A percentile compares a stretch with the other conserved stretches of the same genome.
Evolutionary conservation across 2,888 invertebrate genomes (phyloP).

Genomic region (Iselma pallidipennis): DNA sequence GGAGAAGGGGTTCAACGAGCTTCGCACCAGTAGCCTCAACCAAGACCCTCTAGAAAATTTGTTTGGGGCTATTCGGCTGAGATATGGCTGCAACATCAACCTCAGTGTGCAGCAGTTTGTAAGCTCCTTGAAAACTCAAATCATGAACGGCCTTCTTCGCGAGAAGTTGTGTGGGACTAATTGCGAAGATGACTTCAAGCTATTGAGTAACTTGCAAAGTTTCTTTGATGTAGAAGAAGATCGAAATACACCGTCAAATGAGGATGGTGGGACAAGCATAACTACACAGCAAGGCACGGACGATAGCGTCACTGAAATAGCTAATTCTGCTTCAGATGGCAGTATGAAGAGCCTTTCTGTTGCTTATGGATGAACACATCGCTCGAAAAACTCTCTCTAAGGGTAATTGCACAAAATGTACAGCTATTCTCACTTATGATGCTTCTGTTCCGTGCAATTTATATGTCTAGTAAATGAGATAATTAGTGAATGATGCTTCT

Average conservation of each 20-base stretch:
- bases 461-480: too few relatives aligned
- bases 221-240: neutral
- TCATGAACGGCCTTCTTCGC: slow-evolving; percentile 13
- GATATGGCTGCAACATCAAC: slow-evolving; percentile 22
- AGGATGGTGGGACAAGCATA: neutral
- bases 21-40: neutral
- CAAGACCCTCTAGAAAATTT: neutral
- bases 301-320: neutral
- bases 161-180: slow-evolving; percentile 1
- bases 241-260: neutral
- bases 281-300: neutral
- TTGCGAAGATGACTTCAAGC: slow-evolving; percentile 2
- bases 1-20: neutral
- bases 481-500: too few relatives aligned
- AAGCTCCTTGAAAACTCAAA: slow-evolving; percentile 13
- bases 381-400: neutral
- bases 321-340: neutral
- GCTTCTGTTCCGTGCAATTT: neutral
- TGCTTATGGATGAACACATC: neutral
- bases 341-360: neutral
- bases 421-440: neutral
- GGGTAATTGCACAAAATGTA: neutral
- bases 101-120: slow-evolving; percentile 16
- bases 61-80: slow-evolving; percentile 9
- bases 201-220: slow-evolving; percentile 1